A percentile compares a stretch with the other conserved stretches of the same genome.
Conservation (phyloP, 2,888 invertebrate species). For the Elmis aenea region DNA sequence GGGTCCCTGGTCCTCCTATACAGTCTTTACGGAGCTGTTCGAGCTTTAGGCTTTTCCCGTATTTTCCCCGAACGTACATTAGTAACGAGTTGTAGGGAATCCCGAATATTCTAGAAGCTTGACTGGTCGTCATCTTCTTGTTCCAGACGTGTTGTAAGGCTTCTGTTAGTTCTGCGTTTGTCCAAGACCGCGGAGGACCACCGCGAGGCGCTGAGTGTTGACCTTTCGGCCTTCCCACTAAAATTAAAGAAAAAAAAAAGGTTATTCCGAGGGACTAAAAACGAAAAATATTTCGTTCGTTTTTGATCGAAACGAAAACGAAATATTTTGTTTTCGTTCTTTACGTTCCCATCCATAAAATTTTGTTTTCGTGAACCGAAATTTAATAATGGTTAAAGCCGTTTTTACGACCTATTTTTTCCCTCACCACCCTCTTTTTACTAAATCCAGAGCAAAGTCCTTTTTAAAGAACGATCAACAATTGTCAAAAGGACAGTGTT, state of each 20-base stretch:
- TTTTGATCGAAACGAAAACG: too few relatives aligned
- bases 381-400: too few relatives aligned
- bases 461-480: too few relatives aligned
- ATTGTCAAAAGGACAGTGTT: too few relatives aligned
- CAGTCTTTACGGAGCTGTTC: conserved; percentile 86
- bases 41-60: conserved; percentile 85
- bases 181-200: conserved; percentile 88
- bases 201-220: conserved; percentile 88
- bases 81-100: conserved; percentile 89
- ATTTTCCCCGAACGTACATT: conserved; percentile 90
- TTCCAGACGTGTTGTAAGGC: conserved; percentile 93
- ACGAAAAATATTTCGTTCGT: too few relatives aligned
- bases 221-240: conserved; percentile 80
- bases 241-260: conserved; percentile 29
- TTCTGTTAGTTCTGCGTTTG: conserved; percentile 85
- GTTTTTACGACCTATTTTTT: not conserved
- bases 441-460: too few relatives aligned
- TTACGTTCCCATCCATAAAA: too few relatives aligned
- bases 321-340: too few relatives aligned
- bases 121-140: conserved; percentile 90
- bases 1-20: conserved; percentile 63
- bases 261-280: too few relatives aligned
- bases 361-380: too few relatives aligned
- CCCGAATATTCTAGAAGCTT: conserved; percentile 84
- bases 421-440: too few relatives aligned